Percentiles rank a stretch among this genome's conserved stretches.
These are phyloP conservation scores for Dendrolimus pini DNA, from an alignment of 2,888 invertebrate genomes.

Conservation along the genomic window DNA sequence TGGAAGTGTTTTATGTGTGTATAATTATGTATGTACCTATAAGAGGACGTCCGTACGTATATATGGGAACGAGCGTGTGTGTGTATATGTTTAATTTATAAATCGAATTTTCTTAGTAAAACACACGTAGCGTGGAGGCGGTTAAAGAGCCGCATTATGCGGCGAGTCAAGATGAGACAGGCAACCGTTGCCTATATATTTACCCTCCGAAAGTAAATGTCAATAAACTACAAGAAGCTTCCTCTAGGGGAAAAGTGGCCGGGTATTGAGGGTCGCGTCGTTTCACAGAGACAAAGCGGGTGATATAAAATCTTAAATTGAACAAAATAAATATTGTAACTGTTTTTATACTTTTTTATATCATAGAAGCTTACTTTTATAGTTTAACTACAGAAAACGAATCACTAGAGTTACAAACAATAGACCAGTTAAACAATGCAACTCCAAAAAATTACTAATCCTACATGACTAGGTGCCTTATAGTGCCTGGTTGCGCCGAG, in stretches of 20 bases:
- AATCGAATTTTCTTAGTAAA: no score
- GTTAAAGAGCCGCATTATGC: slow-evolving; percentile 17
- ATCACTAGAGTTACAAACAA: no score
- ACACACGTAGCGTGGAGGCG: no score
- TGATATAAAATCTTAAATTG: background rate
- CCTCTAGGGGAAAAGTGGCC: slow-evolving; percentile 53
- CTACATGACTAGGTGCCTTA: no score
- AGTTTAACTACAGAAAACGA: no score
- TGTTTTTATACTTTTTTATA: background rate
- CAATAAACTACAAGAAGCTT: slow-evolving; percentile 63
- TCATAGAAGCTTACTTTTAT: background rate
- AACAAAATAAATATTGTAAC: background rate
- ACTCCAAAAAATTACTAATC: no score
- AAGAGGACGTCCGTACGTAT: background rate
- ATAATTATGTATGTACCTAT: background rate
- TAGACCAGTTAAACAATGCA: no score
- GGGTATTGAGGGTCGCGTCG: slow-evolving; percentile 40
- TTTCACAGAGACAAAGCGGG: slow-evolving; percentile 24
- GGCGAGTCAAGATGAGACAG: slow-evolving; percentile 36
- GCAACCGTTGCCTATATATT: slow-evolving; percentile 56
- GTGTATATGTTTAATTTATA: slow-evolving; percentile 5
- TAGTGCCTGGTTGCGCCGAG: no score
- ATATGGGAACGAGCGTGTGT: background rate
- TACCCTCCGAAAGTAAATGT: slow-evolving; percentile 71
- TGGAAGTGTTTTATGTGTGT: background rate